A percentile compares a stretch with the other conserved stretches of the same genome.
phyloP scores from a whole-genome alignment of 2,888 invertebrate species.

The Cephus nigrinus region DNA sequence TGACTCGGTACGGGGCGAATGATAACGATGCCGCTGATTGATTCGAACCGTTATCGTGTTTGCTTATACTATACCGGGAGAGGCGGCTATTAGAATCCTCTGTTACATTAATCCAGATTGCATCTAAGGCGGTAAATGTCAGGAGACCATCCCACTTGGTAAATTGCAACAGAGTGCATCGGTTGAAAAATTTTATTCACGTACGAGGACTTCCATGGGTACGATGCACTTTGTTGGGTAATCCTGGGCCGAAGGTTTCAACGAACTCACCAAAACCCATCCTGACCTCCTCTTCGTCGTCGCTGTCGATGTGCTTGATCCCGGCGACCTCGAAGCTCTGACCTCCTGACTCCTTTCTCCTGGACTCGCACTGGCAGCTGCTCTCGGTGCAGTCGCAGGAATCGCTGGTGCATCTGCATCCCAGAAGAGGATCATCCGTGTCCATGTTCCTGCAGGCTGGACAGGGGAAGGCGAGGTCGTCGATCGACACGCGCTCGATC shows the following conservation, averaged over 20 bases:
- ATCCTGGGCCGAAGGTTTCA: no score
- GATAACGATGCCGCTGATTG: no score
- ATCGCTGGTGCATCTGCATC: constrained; percentile 60
- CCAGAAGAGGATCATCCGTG: constrained; percentile 60
- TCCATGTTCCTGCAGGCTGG: constrained; percentile 65
- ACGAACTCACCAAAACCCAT: constrained; percentile 63
- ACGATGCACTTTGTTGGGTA: no score
- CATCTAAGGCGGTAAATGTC: background rate
- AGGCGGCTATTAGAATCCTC: no score
- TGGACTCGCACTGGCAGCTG: constrained; percentile 43
- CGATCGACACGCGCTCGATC: constrained; percentile 75
- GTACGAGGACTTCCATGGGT: no score
- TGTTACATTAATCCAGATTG: no score
- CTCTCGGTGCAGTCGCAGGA: constrained; percentile 49
- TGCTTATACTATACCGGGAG: no score
- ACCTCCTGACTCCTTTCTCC: constrained; percentile 62
- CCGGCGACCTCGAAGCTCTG: constrained; percentile 76
- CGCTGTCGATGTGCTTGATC: constrained; percentile 80
- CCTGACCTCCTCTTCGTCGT: constrained; percentile 73
- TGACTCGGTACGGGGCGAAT: no score
- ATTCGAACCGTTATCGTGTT: no score
- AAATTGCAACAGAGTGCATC: no score
- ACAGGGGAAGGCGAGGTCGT: constrained; percentile 74
- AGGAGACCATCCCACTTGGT: background rate
- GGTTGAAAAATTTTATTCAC: no score